phyloP scores from a whole-genome alignment of 2,888 invertebrate genomes.

The Aleiodes leptofemur region DNA sequence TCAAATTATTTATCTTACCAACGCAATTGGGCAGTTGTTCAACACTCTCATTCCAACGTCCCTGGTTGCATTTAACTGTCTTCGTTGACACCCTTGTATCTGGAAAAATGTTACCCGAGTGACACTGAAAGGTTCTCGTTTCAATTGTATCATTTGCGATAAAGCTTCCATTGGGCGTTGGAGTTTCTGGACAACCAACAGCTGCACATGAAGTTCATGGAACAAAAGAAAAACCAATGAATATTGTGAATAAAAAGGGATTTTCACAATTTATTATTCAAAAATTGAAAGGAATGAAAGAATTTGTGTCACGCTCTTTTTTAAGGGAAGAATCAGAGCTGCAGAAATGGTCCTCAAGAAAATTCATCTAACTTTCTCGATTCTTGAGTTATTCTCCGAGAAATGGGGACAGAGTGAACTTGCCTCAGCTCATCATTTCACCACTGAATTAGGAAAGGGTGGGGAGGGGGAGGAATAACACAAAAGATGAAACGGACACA shows the following conservation, averaged over 20 bases:
- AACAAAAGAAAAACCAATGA: slow-evolving; percentile 12
- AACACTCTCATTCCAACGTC: slow-evolving; percentile 79
- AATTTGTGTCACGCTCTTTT: too few species aligned
- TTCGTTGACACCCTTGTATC: slow-evolving; percentile 81
- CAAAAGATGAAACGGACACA: too few species aligned
- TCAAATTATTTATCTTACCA: slow-evolving; percentile 72
- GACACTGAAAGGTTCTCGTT: slow-evolving; percentile 82
- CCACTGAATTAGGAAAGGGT: too few species aligned
- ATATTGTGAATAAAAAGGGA: not conserved
- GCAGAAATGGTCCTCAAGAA: too few species aligned
- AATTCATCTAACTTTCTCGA: too few species aligned
- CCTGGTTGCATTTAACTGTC: slow-evolving; percentile 81
- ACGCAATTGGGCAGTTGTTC: slow-evolving; percentile 80
- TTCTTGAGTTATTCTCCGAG: too few species aligned
- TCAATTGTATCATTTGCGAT: slow-evolving; percentile 81
- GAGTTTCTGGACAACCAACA: slow-evolving; percentile 81
- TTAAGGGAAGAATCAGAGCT: too few species aligned
- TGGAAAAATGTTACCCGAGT: slow-evolving; percentile 81
- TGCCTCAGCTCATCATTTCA: too few species aligned
- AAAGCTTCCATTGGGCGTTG: slow-evolving; percentile 82
- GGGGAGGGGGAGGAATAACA: too few species aligned
- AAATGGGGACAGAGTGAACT: too few species aligned
- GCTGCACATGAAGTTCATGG: slow-evolving; percentile 74
- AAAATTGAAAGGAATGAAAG: too few species aligned
- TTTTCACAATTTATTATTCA: too few species aligned